Base-by-base conservation (phyloP, 2,113 vertebrate species). In the Raja brachyura region DNA sequence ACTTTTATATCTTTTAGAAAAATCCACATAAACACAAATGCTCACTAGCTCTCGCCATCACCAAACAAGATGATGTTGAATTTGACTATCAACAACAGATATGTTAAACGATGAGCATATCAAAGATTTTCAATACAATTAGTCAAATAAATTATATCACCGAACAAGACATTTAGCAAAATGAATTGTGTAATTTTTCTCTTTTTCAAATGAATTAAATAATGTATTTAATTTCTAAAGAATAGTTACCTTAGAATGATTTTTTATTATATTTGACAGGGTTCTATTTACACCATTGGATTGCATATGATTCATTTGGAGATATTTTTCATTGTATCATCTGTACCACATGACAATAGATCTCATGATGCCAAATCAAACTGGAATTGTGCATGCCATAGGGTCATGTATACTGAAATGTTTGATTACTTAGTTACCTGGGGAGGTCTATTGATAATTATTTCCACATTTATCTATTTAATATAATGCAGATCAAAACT, bases 111-210 rank as follows among this genome's bases (percentile, higher is more conserved):
- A 73, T 31, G 9, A 28, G 90, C 28, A 73, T 54, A 14, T 63
- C 83, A 63, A 90, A 90, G 66, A 28, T 18, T 14, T 92, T 92
- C 33, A 92, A 92, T 73, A 48, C 81, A 48, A 59, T 59, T 86
- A 25, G 28, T 86, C 25, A 10, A 86, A 86, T 22, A 61, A 31
- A n/a, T 86, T n/a, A 28, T 75, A n/a, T 86, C n/a, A 59, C n/a
- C 56, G n/a, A n/a, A 31, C 59, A 86, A 63, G 83, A 22, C 28
- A 86, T 85, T 86, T 78, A 66, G 59, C 61, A 18, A 18, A 90
- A 13, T 2, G n/a, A 2, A 68, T 90, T 90, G 20, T 68, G n/a
- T 18, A 14, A 68, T 70, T 22, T 31, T 73, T 48, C 39, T 5
- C 66, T 16, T 48, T 74, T 54, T 20, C 25, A 25, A 92, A 92